These are phyloP conservation scores for Craniophora ligustri DNA, from an alignment of 2,888 invertebrate species.

Conservation along the genomic window DNA sequence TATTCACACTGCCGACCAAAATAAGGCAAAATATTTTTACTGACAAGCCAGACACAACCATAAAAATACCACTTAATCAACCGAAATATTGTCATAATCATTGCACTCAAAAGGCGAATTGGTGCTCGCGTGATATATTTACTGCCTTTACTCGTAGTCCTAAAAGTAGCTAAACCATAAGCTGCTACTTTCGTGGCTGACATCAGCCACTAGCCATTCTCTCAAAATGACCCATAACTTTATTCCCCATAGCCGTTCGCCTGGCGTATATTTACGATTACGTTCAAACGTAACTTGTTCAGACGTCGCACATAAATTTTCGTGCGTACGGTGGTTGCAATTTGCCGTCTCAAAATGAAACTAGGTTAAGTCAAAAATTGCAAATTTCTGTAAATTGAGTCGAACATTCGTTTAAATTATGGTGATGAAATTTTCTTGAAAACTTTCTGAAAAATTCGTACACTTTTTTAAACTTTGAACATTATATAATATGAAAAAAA, in stretches of 20 bases:
- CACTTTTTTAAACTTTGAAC: too few species aligned
- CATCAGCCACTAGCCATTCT: constrained; percentile 38
- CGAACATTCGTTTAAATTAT: constrained; percentile 33
- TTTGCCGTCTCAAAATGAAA: constrained; percentile 43
- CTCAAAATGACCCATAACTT: constrained; percentile 52
- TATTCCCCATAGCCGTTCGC: constrained; percentile 53
- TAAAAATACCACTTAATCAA: background rate
- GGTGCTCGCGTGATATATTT: constrained; percentile 14
- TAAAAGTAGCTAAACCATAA: constrained; percentile 32
- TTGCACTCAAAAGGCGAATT: constrained; percentile 3
- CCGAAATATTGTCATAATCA: background rate
- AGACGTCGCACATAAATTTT: constrained; percentile 56
- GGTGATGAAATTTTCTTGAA: constrained; percentile 27
- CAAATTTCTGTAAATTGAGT: constrained; percentile 41
- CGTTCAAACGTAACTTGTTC: constrained; percentile 49
- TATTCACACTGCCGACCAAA: too few species aligned
- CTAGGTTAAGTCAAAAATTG: constrained; percentile 52
- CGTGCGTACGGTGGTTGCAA: constrained; percentile 54
- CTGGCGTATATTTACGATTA: constrained; percentile 56
- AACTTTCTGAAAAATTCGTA: constrained; percentile 9
- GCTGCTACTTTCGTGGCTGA: constrained; percentile 27
- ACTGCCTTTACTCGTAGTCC: constrained; percentile 16
- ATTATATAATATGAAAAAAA: too few species aligned
- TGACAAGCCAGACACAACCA: background rate
- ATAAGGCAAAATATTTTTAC: background rate